phyloP scores from a whole-genome alignment of 2,113 vertebrate species.

The Craseonycteris thonglongyai region DNA sequence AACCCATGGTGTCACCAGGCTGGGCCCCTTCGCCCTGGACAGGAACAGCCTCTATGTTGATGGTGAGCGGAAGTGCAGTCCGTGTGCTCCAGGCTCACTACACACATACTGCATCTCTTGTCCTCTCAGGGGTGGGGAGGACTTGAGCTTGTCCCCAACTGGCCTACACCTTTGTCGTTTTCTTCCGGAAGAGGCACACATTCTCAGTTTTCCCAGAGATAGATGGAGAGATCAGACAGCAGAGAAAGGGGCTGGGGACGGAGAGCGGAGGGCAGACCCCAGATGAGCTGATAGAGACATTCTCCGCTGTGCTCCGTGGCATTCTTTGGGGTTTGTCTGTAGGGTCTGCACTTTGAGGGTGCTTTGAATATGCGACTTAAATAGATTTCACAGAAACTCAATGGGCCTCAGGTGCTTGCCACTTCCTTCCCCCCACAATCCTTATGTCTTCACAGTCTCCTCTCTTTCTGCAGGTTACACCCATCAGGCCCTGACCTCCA shows the following conservation, averaged over 20 bases:
- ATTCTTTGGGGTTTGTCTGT: not conserved
- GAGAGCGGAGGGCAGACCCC: not conserved
- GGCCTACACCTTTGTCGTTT: not conserved
- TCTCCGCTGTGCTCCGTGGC: not conserved
- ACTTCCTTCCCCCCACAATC: no score
- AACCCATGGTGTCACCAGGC: not conserved
- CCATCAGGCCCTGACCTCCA: not conserved
- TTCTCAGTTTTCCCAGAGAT: not conserved
- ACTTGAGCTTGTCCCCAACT: not conserved
- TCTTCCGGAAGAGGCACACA: not conserved
- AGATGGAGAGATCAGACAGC: not conserved
- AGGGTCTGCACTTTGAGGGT: not conserved
- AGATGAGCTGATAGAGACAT: not conserved
- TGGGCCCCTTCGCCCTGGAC: slow-evolving; percentile 40
- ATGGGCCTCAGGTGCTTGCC: not conserved
- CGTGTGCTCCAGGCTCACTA: no score
- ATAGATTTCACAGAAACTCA: not conserved
- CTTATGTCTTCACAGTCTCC: not conserved
- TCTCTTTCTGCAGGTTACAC: slow-evolving; percentile 30
- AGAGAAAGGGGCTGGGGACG: not conserved
- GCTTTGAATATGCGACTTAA: not conserved
- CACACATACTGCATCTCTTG: no score
- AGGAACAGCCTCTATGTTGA: slow-evolving; percentile 29
- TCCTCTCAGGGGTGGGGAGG: not conserved
- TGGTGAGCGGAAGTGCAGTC: slow-evolving; percentile 9